Conservation (phyloP, 2,888 invertebrate species). For the Sminthurinus aureus region DNA sequence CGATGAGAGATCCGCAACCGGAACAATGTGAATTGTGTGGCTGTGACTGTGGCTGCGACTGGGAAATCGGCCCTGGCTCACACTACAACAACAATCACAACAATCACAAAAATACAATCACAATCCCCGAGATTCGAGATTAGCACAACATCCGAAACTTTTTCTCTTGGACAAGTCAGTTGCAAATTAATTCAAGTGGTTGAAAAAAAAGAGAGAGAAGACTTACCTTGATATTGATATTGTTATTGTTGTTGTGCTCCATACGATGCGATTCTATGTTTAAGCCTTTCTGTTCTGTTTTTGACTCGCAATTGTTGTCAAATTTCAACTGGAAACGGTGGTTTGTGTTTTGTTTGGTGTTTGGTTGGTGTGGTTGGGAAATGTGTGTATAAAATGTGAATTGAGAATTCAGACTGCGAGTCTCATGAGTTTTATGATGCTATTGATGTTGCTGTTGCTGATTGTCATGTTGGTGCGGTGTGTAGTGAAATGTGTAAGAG, state of each 20-base stretch:
- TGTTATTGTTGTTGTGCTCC: constrained; percentile 38
- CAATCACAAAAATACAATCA: background rate
- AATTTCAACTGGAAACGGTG: background rate
- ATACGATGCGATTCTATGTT: background rate
- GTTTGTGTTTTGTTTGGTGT: background rate
- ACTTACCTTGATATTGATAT: constrained; percentile 33
- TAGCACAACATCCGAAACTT: too few relatives aligned
- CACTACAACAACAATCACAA: background rate
- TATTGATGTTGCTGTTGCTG: too few relatives aligned
- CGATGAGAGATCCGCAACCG: constrained; percentile 45
- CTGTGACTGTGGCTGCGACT: background rate
- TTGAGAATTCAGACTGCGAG: too few relatives aligned
- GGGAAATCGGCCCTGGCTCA: background rate
- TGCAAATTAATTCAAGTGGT: too few relatives aligned
- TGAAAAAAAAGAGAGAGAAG: too few relatives aligned
- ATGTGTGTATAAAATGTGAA: too few relatives aligned
- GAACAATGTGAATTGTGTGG: constrained; percentile 19
- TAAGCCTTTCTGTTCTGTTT: background rate
- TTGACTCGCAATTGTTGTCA: background rate
- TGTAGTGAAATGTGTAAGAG: too few relatives aligned
- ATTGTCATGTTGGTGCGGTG: too few relatives aligned
- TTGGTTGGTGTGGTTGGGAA: too few relatives aligned
- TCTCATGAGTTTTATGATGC: too few relatives aligned
- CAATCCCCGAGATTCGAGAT: too few relatives aligned
- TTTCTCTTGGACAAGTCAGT: too few relatives aligned